A percentile compares a stretch with the other conserved stretches of the same genome.
Conservation (phyloP, 2,797 vertebrate species). For the Arnoldichthys spilopterus region DNA sequence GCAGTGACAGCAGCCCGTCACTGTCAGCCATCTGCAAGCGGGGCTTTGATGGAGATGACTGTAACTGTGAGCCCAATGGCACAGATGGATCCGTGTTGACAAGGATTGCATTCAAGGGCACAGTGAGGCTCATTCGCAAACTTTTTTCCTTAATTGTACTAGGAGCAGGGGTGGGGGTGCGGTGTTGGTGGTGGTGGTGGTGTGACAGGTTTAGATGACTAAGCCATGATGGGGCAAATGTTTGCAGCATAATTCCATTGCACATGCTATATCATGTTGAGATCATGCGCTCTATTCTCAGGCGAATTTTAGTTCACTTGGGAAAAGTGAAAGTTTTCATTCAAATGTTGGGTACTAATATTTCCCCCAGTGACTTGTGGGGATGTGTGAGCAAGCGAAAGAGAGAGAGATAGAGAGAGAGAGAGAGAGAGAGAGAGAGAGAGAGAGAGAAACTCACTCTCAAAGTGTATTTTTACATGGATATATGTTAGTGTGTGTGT, state of each 20-base stretch:
- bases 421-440: too few species aligned
- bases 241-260: neutral
- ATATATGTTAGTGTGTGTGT: constrained; percentile 1
- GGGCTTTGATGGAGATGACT: constrained; percentile 75
- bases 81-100: constrained; percentile 82
- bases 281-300: neutral
- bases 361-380: too few species aligned
- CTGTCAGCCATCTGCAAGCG: constrained; percentile 80
- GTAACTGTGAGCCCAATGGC: constrained; percentile 75
- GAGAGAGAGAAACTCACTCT: too few species aligned
- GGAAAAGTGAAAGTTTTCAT: too few species aligned
- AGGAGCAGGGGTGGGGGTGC: neutral
- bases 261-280: neutral
- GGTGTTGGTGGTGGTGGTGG: neutral
- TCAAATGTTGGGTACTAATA: too few species aligned
- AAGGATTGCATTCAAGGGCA: constrained; percentile 81
- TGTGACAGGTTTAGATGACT: constrained; percentile 26
- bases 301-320: neutral
- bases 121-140: constrained; percentile 74
- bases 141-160: constrained; percentile 67
- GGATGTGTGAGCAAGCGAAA: too few species aligned
- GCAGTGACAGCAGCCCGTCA: constrained; percentile 81
- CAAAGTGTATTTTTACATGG: neutral
- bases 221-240: constrained; percentile 19
- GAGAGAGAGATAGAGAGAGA: too few species aligned